Base-by-base conservation (phyloP, 2,797 vertebrate genomes). In the Gambelia wislizenii region DNA sequence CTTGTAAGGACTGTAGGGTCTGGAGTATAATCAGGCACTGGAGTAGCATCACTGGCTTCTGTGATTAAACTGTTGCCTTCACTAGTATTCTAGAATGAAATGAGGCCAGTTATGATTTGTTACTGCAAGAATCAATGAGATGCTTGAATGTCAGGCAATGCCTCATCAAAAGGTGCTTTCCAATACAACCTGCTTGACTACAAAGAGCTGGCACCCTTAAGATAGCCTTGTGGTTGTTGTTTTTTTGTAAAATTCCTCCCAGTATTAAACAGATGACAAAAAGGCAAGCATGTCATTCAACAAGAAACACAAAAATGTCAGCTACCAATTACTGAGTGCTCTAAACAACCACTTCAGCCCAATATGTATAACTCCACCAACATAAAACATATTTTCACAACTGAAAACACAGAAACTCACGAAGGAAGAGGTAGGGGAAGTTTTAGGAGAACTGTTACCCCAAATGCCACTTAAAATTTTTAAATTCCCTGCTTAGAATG, bases 351-450 rank as follows among this genome's bases (percentile, higher is more conserved):
- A 39, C 3, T 18, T 22, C 0, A 47, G 74, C 39, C 27, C 49
- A 56, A 90, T 9, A 18, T 2, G 0, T 44, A 72, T 0, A 56
- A 5, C 22, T 9, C 0, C 12, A 54, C 75, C 47, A 0, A 0
- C 39, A 2, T 56, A 82, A 27, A 1, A 2, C 16, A 0, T 2
- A 16, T 6, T 42, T 27, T 59, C 52, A 33, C 52, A 59, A 14
- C 39, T 4, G 42, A 33, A 10, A 0, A n/a, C 36, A 13, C 33
- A 8, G 1, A 39, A 69, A 22, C 0, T 39, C 0, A 0, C 0
- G 42, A 33, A 44, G 9, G 49, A 77, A 22, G 69, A 84, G 25
- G 13, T 64, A 86, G 20, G 49, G 90, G 22, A n/a, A 74, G 76
- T 20, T 80, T 91, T 1, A 6, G 81, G 84, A 78, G 49, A 80